Conservation (phyloP, 2,888 invertebrate species). For the Phania funesta region DNA sequence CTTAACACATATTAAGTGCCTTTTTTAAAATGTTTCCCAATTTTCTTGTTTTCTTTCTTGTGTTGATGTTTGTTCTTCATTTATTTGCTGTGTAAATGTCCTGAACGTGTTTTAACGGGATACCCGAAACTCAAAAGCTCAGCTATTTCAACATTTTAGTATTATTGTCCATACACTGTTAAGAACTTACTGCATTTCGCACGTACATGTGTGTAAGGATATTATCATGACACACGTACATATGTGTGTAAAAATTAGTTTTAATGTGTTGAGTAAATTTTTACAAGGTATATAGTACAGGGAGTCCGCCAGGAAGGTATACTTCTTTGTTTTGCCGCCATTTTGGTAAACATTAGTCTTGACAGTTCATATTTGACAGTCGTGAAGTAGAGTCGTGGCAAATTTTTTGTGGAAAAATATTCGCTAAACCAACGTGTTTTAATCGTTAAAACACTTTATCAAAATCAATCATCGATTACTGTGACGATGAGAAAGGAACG, state of each 20-base stretch:
- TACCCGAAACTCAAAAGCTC: slow-evolving; percentile 43
- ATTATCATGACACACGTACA: neutral
- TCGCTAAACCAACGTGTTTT: too few species aligned
- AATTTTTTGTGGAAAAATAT: too few species aligned
- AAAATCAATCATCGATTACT: too few species aligned
- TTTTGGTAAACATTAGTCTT: too few species aligned
- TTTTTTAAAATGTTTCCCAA: slow-evolving; percentile 2
- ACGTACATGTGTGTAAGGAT: neutral
- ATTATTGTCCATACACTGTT: slow-evolving; percentile 19
- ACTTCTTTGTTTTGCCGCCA: too few species aligned
- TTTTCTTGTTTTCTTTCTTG: neutral
- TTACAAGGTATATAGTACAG: too few species aligned
- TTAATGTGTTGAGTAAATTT: too few species aligned
- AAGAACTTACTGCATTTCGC: neutral
- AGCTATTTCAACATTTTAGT: neutral
- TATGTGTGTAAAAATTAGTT: neutral
- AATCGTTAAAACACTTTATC: too few species aligned
- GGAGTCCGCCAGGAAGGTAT: too few species aligned
- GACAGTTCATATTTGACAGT: too few species aligned
- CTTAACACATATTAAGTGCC: slow-evolving; percentile 46
- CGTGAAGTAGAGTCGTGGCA: too few species aligned
- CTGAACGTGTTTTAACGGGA: slow-evolving; percentile 50
- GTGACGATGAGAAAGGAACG: too few species aligned
- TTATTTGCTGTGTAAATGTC: slow-evolving; percentile 50
- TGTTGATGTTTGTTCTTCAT: neutral